These are phyloP conservation scores for Conchocele bisecta DNA, from an alignment of 2,888 invertebrate genomes.

Conservation along the genomic window DNA sequence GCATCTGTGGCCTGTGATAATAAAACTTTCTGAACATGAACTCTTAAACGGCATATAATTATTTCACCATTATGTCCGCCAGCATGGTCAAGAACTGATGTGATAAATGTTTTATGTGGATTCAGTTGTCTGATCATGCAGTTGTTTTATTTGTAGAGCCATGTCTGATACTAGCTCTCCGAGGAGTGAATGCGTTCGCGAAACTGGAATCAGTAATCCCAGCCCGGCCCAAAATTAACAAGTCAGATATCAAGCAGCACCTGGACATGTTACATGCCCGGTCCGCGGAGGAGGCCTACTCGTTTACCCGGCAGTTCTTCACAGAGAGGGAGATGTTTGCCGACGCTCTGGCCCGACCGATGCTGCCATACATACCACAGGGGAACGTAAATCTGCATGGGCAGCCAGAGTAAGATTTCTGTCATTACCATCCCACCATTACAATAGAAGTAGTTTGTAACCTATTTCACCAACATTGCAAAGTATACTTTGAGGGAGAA, in stretches of 20 bases:
- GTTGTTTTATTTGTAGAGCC: conserved; percentile 68
- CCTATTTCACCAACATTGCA: no score
- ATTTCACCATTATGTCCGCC: no score
- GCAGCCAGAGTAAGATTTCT: neutral
- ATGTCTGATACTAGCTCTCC: conserved; percentile 73
- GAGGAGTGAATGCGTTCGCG: conserved; percentile 76
- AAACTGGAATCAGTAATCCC: conserved; percentile 64
- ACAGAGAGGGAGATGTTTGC: conserved; percentile 74
- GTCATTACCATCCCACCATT: no score
- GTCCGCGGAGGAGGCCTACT: conserved; percentile 75
- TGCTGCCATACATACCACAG: conserved; percentile 72
- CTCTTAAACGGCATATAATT: no score
- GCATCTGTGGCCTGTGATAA: no score
- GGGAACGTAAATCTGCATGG: conserved; percentile 19
- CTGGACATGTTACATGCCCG: conserved; percentile 75
- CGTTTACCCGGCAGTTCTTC: conserved; percentile 75
- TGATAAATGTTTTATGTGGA: no score
- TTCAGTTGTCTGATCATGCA: no score
- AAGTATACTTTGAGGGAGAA: no score
- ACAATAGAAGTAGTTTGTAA: no score
- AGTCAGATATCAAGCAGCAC: conserved; percentile 27
- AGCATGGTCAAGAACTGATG: no score
- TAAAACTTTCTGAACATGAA: no score
- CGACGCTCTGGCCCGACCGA: conserved; percentile 68
- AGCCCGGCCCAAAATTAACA: conserved; percentile 27